These are phyloP conservation scores for Hyla sarda DNA, from an alignment of 2,113 vertebrate genomes.

Conservation along the genomic window DNA sequence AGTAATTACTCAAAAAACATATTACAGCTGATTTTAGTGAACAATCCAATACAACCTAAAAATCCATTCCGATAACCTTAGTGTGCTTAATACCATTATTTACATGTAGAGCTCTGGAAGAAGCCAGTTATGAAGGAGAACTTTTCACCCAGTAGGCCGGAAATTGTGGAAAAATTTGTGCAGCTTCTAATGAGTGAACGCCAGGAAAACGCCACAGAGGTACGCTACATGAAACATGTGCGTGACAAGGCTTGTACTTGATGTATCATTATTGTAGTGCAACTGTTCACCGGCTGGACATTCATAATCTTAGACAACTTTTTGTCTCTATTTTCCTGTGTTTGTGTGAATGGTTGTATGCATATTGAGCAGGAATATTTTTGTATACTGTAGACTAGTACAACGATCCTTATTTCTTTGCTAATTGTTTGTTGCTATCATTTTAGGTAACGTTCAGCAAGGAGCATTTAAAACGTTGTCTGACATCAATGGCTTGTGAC, in stretches of 20 bases:
- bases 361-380: background rate
- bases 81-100: background rate
- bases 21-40: too few relatives aligned
- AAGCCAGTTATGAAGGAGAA: slow-evolving; percentile 71
- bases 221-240: too few relatives aligned
- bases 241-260: too few relatives aligned
- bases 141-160: slow-evolving; percentile 68
- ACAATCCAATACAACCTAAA: too few relatives aligned
- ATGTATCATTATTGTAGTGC: background rate
- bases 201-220: slow-evolving; percentile 70
- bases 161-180: slow-evolving; percentile 74
- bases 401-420: background rate
- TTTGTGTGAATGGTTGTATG: background rate
- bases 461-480: slow-evolving; percentile 71
- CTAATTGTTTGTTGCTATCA: background rate
- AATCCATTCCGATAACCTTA: background rate
- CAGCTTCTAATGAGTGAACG: slow-evolving; percentile 75
- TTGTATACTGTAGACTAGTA: background rate
- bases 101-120: slow-evolving; percentile 76
- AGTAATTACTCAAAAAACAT: too few relatives aligned
- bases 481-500: slow-evolving; percentile 70
- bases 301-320: background rate
- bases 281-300: background rate
- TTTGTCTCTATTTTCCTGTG: background rate
- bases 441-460: slow-evolving; percentile 69